Conservation (phyloP, 2,113 vertebrate genomes). For the Pituophis catenifer region DNA sequence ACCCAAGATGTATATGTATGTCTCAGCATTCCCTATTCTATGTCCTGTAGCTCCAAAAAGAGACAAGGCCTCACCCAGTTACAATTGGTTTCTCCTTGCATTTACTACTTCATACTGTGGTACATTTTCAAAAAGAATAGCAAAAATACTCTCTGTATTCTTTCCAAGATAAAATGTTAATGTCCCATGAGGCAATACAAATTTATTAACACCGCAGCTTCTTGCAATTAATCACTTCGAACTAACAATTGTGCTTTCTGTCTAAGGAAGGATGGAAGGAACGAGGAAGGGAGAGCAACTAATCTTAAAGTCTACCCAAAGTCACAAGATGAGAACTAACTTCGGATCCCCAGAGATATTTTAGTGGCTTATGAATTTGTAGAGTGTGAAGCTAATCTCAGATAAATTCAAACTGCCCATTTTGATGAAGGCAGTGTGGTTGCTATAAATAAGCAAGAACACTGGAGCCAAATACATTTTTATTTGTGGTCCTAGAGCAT, state of each 20-base stretch:
- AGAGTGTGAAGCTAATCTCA: neutral
- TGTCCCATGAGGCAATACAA: conserved; percentile 13
- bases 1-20: neutral
- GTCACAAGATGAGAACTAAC: conserved; percentile 26
- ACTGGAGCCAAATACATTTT: conserved; percentile 2
- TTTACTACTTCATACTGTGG: conserved; percentile 11
- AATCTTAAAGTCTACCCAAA: conserved; percentile 17
- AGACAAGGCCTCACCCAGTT: neutral
- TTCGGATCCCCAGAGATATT: conserved; percentile 4
- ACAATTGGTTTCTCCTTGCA: neutral
- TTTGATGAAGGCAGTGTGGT: conserved; percentile 13
- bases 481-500: neutral
- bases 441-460: conserved; percentile 7
- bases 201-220: conserved; percentile 30
- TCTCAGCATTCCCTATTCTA: neutral
- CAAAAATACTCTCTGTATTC: neutral
- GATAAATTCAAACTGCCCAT: conserved; percentile 1
- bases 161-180: neutral
- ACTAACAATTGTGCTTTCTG: conserved; percentile 29
- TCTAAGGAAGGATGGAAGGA: conserved; percentile 17
- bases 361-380: conserved; percentile 13
- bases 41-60: neutral
- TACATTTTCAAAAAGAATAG: neutral
- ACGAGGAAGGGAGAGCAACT: neutral
- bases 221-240: conserved; percentile 35